These are phyloP conservation scores for Lytechinus variegatus DNA, from an alignment of 35 echinoderm and acorn worm genomes.

Conservation along the genomic window DNA sequence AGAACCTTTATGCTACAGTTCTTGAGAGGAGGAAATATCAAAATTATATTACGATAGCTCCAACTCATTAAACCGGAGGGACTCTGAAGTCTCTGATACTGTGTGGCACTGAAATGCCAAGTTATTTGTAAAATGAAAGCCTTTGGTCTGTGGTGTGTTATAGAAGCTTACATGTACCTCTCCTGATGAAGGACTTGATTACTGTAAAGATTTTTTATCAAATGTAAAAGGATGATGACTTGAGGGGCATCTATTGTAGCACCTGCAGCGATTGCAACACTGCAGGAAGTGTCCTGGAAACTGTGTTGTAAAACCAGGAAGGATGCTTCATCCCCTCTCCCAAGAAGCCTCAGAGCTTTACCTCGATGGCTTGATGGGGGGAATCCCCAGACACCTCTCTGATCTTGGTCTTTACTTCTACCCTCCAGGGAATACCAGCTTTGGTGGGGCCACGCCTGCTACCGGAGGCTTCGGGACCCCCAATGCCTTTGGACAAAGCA, in stretches of 20 bases:
- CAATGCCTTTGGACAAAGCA: slow-evolving; percentile 77
- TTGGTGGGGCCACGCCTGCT: slow-evolving; percentile 58
- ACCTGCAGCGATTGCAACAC: background rate
- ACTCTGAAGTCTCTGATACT: background rate
- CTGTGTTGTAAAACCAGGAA: background rate
- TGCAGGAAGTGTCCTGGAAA: background rate
- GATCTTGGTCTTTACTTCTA: slow-evolving; percentile 41
- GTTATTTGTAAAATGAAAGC: background rate
- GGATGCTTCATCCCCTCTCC: slow-evolving; percentile 21
- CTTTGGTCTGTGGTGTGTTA: background rate
- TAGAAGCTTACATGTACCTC: background rate
- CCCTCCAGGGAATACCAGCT: slow-evolving; percentile 56
- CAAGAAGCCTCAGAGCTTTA: slow-evolving; percentile 21
- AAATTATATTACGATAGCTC: background rate
- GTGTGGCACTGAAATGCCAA: background rate
- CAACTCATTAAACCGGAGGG: background rate
- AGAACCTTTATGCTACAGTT: background rate
- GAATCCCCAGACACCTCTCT: slow-evolving; percentile 39
- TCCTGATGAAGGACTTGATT: background rate
- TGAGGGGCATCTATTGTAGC: background rate
- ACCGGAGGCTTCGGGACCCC: slow-evolving; percentile 77
- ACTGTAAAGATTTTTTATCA: background rate
- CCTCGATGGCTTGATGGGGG: slow-evolving; percentile 31
- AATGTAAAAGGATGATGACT: background rate
- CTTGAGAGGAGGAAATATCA: background rate